Conservation (phyloP, 2,888 invertebrate species). For the Pollenia griseotomentosa region DNA sequence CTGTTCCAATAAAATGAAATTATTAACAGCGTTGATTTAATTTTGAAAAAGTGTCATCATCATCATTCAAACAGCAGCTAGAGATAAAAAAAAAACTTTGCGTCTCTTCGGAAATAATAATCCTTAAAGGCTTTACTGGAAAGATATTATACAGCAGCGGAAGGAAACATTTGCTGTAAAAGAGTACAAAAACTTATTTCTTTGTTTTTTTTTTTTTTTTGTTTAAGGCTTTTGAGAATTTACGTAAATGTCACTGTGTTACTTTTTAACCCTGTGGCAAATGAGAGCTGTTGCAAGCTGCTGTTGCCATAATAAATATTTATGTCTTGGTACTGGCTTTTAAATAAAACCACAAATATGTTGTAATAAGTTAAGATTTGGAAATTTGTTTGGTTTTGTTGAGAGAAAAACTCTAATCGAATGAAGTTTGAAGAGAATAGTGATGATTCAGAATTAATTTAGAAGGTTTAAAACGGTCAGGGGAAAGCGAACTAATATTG, state of each 20-base stretch:
- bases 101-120: neutral
- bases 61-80: slow-evolving; percentile 4
- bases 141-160: slow-evolving; percentile 2
- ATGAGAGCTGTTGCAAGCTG: slow-evolving; percentile 9
- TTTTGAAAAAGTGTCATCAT: slow-evolving; percentile 44
- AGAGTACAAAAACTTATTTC: neutral
- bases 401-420: neutral
- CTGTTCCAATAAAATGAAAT: slow-evolving; percentile 43
- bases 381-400: neutral
- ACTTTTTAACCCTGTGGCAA: slow-evolving; percentile 24
- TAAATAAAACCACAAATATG: slow-evolving; percentile 17
- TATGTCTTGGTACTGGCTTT: neutral
- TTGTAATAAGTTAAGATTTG: slow-evolving; percentile 28
- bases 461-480: no score
- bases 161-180: slow-evolving; percentile 40
- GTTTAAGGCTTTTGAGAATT: slow-evolving; percentile 41
- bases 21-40: slow-evolving; percentile 53
- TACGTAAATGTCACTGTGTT: slow-evolving; percentile 35
- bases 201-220: neutral
- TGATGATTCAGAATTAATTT: neutral
- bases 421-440: neutral
- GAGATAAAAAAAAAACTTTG: no score
- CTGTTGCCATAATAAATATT: slow-evolving; percentile 3
- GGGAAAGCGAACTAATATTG: no score
- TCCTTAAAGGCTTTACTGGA: neutral